Base-by-base conservation (phyloP, 2,113 vertebrate genomes). In the Xenus cinereus region DNA sequence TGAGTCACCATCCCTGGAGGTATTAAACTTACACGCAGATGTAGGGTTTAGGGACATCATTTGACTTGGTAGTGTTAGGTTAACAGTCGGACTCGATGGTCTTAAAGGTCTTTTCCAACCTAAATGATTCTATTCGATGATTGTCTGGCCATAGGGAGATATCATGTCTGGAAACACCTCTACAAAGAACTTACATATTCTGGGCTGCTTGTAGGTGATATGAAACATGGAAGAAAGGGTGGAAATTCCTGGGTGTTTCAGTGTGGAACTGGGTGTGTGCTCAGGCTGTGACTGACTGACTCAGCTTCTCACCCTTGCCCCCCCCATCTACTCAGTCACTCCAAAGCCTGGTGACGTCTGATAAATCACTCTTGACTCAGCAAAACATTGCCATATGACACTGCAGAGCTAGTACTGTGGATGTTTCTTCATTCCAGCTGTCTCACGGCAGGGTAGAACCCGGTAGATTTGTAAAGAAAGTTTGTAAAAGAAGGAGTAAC, bases 291-390 rank as follows among this genome's bases (percentile, higher is more conserved):
- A 18, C 68, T 77, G 32, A 80, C 28, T 64, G 32, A 80, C 28
- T 64, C 75, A 59, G 41, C 54, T 71, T 88, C 79, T 77, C 59
- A 76, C 46, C 46, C 46, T 22, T 15, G 7, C 13, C n/a, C 8
- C 6, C 69, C 21, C 10, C 11, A 28, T 59, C 68, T 85, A 46
- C 32, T 35, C 56, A 56, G 86, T 84, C 68, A 67, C 64, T 66
- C 83, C 46, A 79, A 51, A 84, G 80, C 73, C 96, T 97, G 94
- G 20, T 82, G 68, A 82, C 28, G 41, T 37, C 64, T 92, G 96
- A 97, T 97, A 97, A 97, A 82, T 68, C 37, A 46, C 73, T 66
- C 88, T 17, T 97, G 96, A 96, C 96, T 84, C 96, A 93, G 95
- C 96, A 96, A 82, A 95, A 94, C 27, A 16, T 46, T 79, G 59